These are phyloP conservation scores for Rostratula benghalensis DNA, from an alignment of 2,113 vertebrate species.

Conservation along the genomic window DNA sequence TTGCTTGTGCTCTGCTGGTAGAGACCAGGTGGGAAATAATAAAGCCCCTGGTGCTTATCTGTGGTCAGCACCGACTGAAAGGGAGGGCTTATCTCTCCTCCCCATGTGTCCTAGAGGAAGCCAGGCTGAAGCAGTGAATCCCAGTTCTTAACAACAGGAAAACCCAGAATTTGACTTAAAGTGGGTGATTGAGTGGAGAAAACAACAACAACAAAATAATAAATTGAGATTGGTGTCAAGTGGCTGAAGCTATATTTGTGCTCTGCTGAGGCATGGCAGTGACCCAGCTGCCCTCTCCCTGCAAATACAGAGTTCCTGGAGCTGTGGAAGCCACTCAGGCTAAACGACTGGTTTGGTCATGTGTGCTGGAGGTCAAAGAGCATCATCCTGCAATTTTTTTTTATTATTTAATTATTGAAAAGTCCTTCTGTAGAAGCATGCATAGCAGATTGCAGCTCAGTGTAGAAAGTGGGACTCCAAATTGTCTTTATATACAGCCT, in stretches of 20 bases:
- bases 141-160: constrained; percentile 30
- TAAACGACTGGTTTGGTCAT: neutral
- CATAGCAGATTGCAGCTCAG: neutral
- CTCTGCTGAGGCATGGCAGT: neutral
- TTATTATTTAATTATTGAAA: neutral
- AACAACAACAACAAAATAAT: neutral
- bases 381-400: neutral
- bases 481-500: neutral
- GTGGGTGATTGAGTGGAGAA: neutral
- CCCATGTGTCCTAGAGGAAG: constrained; percentile 53
- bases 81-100: constrained; percentile 44
- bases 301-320: neutral
- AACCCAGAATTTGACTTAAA: neutral
- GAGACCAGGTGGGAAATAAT: constrained; percentile 44
- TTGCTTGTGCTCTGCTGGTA: neutral
- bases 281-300: neutral
- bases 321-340: neutral
- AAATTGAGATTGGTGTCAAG: neutral
- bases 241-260: neutral
- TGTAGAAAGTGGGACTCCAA: neutral
- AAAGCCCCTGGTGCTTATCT: constrained; percentile 46
- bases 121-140: constrained; percentile 33
- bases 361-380: neutral
- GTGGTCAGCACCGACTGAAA: constrained; percentile 5
- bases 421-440: neutral